A percentile compares a stretch with the other conserved stretches of the same genome.
phyloP scores from a whole-genome alignment of 2,888 invertebrate genomes.

The Micropterix aruncella region DNA sequence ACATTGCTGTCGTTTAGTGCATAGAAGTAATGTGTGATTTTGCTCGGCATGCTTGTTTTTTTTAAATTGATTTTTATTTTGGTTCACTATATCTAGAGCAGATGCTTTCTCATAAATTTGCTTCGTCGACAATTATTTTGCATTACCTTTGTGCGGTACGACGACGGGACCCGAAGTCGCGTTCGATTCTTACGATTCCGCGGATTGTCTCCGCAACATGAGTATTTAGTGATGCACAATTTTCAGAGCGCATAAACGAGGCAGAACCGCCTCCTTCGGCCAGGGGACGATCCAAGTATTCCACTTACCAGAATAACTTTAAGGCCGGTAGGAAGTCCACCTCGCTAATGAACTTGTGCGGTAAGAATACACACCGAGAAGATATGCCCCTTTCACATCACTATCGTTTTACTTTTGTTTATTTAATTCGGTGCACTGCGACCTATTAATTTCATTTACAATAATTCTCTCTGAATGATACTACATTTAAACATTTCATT shows the following conservation, averaged over 20 bases:
- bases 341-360: constrained; percentile 92
- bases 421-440: neutral
- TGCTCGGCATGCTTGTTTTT: neutral
- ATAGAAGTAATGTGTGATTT: neutral
- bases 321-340: constrained; percentile 81
- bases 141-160: too few relatives aligned
- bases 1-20: neutral
- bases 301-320: constrained; percentile 75
- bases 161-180: too few relatives aligned
- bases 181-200: too few relatives aligned
- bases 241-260: constrained; percentile 75
- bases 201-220: neutral
- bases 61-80: constrained; percentile 4
- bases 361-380: constrained; percentile 53
- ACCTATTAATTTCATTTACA: neutral
- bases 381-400: constrained; percentile 7
- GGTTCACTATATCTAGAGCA: neutral
- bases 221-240: neutral
- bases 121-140: too few relatives aligned
- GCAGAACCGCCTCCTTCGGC: constrained; percentile 57
- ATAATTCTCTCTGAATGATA: neutral
- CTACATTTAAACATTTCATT: too few relatives aligned
- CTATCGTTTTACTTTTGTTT: neutral
- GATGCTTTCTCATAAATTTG: neutral
- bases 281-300: constrained; percentile 73